A percentile compares a stretch with the other conserved stretches of the same genome.
Evolutionary conservation across 2,113 vertebrate species (phyloP).

Genomic region (Azemiops feae): DNA sequence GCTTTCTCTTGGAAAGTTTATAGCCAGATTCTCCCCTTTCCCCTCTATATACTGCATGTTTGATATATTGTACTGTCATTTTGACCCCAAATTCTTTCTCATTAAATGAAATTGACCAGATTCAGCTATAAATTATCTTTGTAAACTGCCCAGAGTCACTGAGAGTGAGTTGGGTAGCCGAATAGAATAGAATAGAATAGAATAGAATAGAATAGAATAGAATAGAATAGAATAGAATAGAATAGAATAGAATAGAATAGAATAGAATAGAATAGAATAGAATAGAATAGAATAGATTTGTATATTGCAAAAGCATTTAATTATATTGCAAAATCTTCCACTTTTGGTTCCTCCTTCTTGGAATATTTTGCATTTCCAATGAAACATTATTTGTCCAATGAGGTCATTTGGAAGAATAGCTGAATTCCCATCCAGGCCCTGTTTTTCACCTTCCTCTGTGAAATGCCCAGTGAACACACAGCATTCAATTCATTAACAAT

Average conservation of each 20-base stretch:
- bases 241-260: not conserved
- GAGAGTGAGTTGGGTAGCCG: not conserved
- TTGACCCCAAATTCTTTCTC: conserved; percentile 36
- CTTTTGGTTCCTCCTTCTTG: conserved; percentile 43
- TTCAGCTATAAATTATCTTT: not conserved
- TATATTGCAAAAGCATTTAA: conserved; percentile 15
- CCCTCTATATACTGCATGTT: not conserved
- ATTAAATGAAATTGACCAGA: conserved; percentile 54
- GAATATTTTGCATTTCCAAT: conserved; percentile 44
- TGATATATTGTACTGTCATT: conserved; percentile 4
- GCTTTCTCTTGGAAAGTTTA: not conserved
- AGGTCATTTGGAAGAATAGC: conserved; percentile 32
- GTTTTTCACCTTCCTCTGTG: conserved; percentile 53
- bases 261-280: not conserved
- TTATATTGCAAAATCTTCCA: conserved; percentile 34
- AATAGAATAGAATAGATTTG: not conserved
- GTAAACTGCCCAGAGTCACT: not conserved
- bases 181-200: not conserved
- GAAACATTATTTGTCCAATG: conserved; percentile 53
- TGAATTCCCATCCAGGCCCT: conserved; percentile 39
- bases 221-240: not conserved
- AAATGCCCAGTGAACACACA: conserved; percentile 37
- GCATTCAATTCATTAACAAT: conserved; percentile 65
- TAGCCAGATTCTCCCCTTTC: not conserved
- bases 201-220: no score